Conservation (phyloP, 2,888 invertebrate species). For the Limnephilus auricula region DNA sequence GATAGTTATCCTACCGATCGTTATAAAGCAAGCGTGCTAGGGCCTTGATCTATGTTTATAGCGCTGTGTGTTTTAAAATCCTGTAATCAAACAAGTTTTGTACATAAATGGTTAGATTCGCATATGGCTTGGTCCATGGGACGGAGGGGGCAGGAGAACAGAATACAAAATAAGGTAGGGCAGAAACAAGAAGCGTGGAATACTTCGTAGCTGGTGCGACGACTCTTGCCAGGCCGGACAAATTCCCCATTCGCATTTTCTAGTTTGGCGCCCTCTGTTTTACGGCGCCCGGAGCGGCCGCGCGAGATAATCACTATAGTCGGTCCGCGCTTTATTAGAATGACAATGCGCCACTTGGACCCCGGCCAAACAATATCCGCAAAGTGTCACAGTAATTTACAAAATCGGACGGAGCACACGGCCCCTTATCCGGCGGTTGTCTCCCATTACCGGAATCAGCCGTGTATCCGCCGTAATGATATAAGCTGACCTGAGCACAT, state of each 20-base stretch:
- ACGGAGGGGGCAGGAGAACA: neutral
- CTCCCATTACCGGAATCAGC: conserved; percentile 33
- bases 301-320: conserved; percentile 64
- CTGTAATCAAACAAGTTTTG: neutral
- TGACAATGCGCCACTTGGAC: conserved; percentile 66
- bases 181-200: neutral
- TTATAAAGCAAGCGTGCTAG: too few species aligned
- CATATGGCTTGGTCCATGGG: neutral
- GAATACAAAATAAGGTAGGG: neutral
- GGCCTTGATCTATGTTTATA: too few species aligned
- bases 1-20: too few species aligned
- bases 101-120: neutral
- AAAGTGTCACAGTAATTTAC: conserved; percentile 66
- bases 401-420: conserved; percentile 61
- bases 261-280: conserved; percentile 56
- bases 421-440: conserved; percentile 35
- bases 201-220: neutral
- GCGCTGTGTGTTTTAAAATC: too few species aligned
- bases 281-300: conserved; percentile 56
- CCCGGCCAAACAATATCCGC: conserved; percentile 66
- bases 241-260: conserved; percentile 55
- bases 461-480: conserved; percentile 9
- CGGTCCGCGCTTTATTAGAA: conserved; percentile 64
- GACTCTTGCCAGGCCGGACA: conserved; percentile 45
- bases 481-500: neutral